Percentiles rank a stretch among this genome's conserved stretches.
These are phyloP conservation scores for Microcebus lehilahytsara DNA, from an alignment of 2,113 vertebrate genomes.

Conservation along the genomic window DNA sequence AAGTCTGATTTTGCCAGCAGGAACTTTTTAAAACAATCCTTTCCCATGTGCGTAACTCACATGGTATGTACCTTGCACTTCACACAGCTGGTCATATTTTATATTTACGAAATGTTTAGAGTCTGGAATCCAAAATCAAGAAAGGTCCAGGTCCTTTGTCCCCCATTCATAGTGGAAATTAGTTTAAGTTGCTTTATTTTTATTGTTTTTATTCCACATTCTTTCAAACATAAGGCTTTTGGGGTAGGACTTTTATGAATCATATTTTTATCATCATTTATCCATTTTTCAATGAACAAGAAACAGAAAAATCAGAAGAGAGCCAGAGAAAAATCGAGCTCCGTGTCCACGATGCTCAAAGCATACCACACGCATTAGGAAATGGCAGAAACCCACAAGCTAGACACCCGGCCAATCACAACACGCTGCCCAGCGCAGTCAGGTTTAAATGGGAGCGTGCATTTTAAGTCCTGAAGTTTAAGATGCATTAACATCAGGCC, in stretches of 20 bases:
- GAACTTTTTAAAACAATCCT: slow-evolving; percentile 1
- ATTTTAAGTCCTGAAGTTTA: slow-evolving; percentile 51
- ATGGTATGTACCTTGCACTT: neutral
- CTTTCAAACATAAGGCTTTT: slow-evolving; percentile 20
- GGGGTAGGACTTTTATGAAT: neutral
- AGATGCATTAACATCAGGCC: slow-evolving; percentile 55
- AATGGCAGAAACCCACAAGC: neutral
- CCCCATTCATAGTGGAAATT: neutral
- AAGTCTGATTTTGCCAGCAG: neutral
- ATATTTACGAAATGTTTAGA: slow-evolving; percentile 41
- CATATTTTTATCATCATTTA: neutral
- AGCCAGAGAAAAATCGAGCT: neutral
- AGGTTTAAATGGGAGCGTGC: neutral
- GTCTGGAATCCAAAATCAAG: neutral
- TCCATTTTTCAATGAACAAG: neutral
- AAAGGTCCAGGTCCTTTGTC: neutral
- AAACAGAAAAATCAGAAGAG: slow-evolving; percentile 4
- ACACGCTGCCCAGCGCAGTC: neutral
- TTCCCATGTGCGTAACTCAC: neutral
- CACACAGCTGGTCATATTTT: neutral
- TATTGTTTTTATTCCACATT: neutral
- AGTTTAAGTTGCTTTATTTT: slow-evolving; percentile 39
- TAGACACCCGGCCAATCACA: neutral
- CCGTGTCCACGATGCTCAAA: neutral
- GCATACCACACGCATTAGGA: neutral